A percentile compares a stretch with the other conserved stretches of the same genome.
Conservation (phyloP, 2,888 invertebrate species). For the Esperia sulphurella region DNA sequence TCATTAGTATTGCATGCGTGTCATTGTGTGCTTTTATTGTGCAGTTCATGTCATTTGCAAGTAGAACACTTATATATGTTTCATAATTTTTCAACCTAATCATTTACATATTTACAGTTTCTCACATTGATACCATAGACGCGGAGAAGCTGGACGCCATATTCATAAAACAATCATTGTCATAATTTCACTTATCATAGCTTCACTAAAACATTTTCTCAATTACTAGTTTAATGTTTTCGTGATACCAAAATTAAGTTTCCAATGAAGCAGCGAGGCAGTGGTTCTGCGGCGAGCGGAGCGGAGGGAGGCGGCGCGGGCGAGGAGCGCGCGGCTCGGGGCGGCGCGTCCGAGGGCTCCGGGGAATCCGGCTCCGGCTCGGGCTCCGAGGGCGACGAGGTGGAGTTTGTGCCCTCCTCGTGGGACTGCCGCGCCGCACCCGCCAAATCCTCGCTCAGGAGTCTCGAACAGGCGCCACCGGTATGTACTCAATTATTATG, state of each 20-base stretch:
- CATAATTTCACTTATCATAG: not conserved
- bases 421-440: slow-evolving; percentile 90
- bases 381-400: slow-evolving; percentile 81
- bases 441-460: slow-evolving; percentile 83
- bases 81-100: no score
- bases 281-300: slow-evolving; percentile 21
- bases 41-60: not conserved
- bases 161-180: not conserved
- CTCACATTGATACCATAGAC: no score
- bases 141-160: not conserved
- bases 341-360: slow-evolving; percentile 23
- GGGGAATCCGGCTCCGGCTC: slow-evolving; percentile 52
- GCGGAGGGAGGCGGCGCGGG: slow-evolving; percentile 17
- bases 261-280: slow-evolving; percentile 41
- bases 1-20: not conserved
- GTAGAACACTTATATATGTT: not conserved
- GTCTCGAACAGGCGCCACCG: slow-evolving; percentile 50
- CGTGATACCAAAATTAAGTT: not conserved
- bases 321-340: slow-evolving; percentile 15
- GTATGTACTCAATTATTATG: not conserved
- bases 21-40: not conserved
- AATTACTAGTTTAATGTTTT: not conserved
- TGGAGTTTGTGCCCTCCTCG: slow-evolving; percentile 88
- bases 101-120: no score
- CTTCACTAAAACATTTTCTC: not conserved